Conservation (phyloP, 2,113 vertebrate species). For the Condylura cristata region DNA sequence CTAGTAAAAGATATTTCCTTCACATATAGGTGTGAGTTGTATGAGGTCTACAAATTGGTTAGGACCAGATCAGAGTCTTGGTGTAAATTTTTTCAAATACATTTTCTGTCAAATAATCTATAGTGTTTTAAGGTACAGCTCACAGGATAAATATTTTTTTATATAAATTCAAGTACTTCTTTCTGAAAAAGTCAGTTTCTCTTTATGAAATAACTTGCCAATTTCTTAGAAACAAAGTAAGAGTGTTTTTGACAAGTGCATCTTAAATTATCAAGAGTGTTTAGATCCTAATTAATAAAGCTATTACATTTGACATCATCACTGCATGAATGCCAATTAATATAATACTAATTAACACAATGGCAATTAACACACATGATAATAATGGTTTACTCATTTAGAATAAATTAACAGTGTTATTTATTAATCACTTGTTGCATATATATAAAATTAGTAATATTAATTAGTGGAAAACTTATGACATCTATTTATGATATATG, state of each 20-base stretch:
- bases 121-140: background rate
- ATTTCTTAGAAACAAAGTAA: background rate
- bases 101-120: background rate
- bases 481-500: background rate
- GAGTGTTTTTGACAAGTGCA: background rate
- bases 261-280: conserved; percentile 1
- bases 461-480: background rate
- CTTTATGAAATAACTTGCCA: background rate
- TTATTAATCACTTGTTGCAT: background rate
- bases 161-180: background rate
- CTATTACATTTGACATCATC: conserved; percentile 24
- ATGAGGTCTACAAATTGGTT: background rate
- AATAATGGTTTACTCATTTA: conserved; percentile 12
- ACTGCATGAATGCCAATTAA: conserved; percentile 37
- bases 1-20: background rate
- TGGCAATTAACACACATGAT: conserved; percentile 34
- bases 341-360: conserved; percentile 38
- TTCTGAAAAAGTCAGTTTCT: background rate
- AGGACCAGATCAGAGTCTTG: background rate
- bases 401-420: conserved; percentile 22
- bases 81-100: background rate
- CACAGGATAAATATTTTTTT: background rate
- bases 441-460: conserved; percentile 16
- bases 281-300: conserved; percentile 54
- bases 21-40: fast-evolving